phyloP scores from a whole-genome alignment of 2,113 vertebrate genomes.

The Pterophyllum scalare region DNA sequence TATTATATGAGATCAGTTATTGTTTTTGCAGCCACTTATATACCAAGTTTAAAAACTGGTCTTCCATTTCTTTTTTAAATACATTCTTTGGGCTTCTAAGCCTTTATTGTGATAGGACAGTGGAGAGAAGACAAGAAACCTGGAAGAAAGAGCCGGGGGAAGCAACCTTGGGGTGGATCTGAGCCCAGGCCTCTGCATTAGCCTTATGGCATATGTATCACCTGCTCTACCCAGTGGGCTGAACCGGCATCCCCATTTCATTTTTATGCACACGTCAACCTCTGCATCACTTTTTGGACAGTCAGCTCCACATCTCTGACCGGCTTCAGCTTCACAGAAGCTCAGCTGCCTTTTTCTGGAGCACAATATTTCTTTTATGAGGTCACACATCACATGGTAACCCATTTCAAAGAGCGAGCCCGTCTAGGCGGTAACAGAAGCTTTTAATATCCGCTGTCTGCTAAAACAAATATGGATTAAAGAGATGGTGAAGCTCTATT shows the following conservation, averaged over 20 bases:
- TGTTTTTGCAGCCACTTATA: not conserved
- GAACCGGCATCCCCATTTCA: not conserved
- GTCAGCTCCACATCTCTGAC: not conserved
- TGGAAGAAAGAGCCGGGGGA: not conserved
- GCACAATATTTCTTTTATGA: not conserved
- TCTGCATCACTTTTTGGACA: not conserved
- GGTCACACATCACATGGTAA: conserved; percentile 11
- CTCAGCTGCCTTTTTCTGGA: not conserved
- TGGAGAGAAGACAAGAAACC: not conserved
- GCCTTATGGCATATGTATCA: not conserved
- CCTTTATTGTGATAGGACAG: too few species aligned
- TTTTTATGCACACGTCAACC: not conserved
- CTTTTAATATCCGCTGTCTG: conserved; percentile 39
- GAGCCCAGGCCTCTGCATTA: not conserved
- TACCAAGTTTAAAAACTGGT: not conserved
- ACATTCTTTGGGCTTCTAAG: too few species aligned
- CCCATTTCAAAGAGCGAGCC: not conserved
- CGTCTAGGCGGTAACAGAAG: conserved; percentile 6
- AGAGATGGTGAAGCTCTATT: conserved; percentile 5
- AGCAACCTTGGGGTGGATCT: not conserved
- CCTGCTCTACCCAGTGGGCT: not conserved
- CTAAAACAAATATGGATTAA: conserved; percentile 34
- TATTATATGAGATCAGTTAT: not conserved
- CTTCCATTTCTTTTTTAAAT: too few species aligned
- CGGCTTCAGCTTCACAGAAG: not conserved